Evolutionary conservation across 2,888 invertebrate genomes (phyloP).

Genomic region (Lucinisca nassula): DNA sequence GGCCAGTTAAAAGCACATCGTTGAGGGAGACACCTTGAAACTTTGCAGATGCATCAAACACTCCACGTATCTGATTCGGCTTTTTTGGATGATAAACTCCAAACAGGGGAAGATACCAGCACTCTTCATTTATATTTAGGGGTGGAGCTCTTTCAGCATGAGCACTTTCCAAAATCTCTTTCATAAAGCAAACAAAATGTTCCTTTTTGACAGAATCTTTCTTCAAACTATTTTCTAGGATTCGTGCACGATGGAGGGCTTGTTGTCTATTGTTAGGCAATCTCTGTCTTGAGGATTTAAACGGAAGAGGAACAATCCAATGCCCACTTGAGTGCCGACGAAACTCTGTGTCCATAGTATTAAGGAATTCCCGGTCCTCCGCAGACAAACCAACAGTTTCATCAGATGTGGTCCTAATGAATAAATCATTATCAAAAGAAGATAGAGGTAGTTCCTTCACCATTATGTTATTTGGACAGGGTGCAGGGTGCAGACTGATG

Average conservation of each 20-base stretch:
- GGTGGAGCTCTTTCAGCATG: constrained; percentile 69
- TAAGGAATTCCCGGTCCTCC: constrained; percentile 54
- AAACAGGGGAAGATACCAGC: constrained; percentile 37
- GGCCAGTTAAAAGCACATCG: constrained; percentile 21
- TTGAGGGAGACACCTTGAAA: constrained; percentile 20
- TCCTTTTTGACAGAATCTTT: constrained; percentile 47
- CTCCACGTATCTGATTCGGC: constrained; percentile 29
- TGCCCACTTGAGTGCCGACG: constrained; percentile 34
- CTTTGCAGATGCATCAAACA: constrained; percentile 35
- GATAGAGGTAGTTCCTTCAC: background rate
- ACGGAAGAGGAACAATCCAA: constrained; percentile 66
- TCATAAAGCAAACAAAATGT: constrained; percentile 68
- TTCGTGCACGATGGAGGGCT: constrained; percentile 47
- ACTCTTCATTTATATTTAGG: constrained; percentile 24
- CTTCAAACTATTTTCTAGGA: constrained; percentile 43
- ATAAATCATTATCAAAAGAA: constrained; percentile 6
- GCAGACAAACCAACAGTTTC: constrained; percentile 50
- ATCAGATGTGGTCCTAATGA: constrained; percentile 46
- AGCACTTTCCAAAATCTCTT: constrained; percentile 42
- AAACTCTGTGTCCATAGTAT: constrained; percentile 50
- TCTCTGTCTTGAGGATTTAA: constrained; percentile 23
- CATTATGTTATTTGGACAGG: constrained; percentile 22
- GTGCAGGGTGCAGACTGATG: constrained; percentile 6
- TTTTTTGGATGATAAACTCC: constrained; percentile 40
- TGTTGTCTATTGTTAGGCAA: constrained; percentile 59